Evolutionary conservation across 2,113 vertebrate species (phyloP).

Genomic region (Elephas maximus): DNA sequence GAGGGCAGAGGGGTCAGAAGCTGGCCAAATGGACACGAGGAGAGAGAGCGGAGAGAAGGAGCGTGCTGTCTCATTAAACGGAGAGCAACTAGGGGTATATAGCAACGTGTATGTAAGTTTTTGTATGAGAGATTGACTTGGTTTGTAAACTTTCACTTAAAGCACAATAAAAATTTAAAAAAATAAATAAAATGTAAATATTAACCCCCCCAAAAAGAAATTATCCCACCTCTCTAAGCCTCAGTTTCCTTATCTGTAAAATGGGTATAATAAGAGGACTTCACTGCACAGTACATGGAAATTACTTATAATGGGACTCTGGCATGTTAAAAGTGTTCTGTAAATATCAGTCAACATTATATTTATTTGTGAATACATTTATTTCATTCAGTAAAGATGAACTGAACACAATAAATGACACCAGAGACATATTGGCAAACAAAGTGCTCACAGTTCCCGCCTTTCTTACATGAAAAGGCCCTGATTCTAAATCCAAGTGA

Average conservation of each 20-base stretch:
- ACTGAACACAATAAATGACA: background rate
- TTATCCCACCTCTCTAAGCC: background rate
- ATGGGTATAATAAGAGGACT: too few relatives aligned
- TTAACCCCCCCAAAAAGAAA: too few relatives aligned
- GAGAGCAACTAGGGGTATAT: too few relatives aligned
- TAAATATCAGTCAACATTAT: background rate
- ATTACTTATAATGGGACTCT: background rate
- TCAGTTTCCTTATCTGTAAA: background rate
- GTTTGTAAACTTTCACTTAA: too few relatives aligned
- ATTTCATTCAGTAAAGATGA: background rate
- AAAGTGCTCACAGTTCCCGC: background rate
- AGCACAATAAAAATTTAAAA: too few relatives aligned
- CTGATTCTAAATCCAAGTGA: slow-evolving; percentile 19
- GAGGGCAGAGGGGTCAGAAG: too few relatives aligned
- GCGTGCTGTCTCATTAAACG: too few relatives aligned
- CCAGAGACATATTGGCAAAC: background rate
- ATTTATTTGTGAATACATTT: background rate
- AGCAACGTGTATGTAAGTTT: too few relatives aligned
- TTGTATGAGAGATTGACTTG: too few relatives aligned
- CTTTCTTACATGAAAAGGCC: background rate
- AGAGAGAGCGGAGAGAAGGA: too few relatives aligned
- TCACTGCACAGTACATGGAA: rapidly evolving
- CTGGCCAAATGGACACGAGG: too few relatives aligned
- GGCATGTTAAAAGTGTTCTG: background rate
- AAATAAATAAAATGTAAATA: too few relatives aligned